Percentiles rank a stretch among this genome's conserved stretches.
Conservation (phyloP, 2,797 vertebrate species). For the Falco concolor region DNA sequence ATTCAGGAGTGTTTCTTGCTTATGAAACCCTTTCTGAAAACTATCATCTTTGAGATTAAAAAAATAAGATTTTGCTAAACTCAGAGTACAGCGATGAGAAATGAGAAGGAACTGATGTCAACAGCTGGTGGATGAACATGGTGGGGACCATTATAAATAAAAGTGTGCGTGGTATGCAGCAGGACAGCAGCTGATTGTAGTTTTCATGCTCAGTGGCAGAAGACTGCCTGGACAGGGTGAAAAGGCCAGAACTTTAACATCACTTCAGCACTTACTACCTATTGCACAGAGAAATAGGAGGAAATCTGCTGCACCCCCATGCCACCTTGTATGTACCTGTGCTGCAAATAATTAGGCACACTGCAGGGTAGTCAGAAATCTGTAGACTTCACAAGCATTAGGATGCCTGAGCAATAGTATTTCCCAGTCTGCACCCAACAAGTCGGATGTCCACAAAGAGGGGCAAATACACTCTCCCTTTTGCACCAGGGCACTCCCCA, state of each 20-base stretch:
- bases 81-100: neutral
- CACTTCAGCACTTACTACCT: neutral
- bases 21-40: neutral
- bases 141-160: neutral
- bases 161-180: neutral
- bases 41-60: neutral
- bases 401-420: neutral
- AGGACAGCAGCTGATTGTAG: neutral
- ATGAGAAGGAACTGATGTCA: neutral
- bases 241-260: neutral
- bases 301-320: neutral
- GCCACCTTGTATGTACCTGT: neutral
- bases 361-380: neutral
- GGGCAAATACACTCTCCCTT: neutral
- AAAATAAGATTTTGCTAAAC: neutral
- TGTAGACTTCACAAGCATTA: neutral
- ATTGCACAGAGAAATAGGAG: neutral
- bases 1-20: neutral
- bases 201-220: neutral
- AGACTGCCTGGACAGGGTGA: neutral
- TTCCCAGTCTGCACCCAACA: neutral
- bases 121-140: neutral
- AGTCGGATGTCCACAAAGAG: neutral
- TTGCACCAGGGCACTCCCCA: neutral
- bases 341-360: neutral